Evolutionary conservation across 2,113 vertebrate genomes (phyloP).

Genomic region (Nothocercus julius): DNA sequence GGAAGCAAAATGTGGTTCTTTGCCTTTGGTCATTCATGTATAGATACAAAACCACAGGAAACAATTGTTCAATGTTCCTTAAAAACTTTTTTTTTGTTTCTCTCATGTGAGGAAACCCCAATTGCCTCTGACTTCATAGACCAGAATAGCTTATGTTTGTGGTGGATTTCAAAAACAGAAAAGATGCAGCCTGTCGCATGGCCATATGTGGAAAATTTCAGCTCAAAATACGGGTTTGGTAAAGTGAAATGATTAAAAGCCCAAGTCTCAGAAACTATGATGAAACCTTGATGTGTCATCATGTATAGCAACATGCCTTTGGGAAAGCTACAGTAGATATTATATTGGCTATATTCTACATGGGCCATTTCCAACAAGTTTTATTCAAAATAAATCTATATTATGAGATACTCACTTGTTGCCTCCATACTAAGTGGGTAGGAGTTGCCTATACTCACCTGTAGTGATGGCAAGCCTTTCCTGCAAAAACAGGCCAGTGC

Average conservation of each 20-base stretch:
- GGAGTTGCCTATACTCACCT: accelerated
- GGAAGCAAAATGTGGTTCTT: not conserved
- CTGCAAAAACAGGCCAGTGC: not conserved
- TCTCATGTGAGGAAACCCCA: not conserved
- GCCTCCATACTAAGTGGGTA: accelerated
- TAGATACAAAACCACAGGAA: not conserved
- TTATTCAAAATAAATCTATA: constrained; percentile 47
- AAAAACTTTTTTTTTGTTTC: too few species aligned
- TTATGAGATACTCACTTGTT: not conserved
- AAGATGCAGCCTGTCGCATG: not conserved
- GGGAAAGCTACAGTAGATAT: not conserved
- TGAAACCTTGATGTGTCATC: not conserved
- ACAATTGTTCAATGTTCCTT: not conserved
- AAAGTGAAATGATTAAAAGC: not conserved
- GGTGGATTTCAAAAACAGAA: not conserved
- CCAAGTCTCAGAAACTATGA: not conserved
- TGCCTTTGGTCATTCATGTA: not conserved
- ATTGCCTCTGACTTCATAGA: not conserved
- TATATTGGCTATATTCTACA: not conserved
- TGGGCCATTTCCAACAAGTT: constrained; percentile 29
- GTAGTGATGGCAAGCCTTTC: accelerated
- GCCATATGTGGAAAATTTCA: not conserved
- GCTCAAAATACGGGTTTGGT: not conserved
- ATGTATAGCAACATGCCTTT: not conserved
- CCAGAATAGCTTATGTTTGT: not conserved